Conservation (phyloP, 2,113 vertebrate species). For the Ictalurus furcatus region DNA sequence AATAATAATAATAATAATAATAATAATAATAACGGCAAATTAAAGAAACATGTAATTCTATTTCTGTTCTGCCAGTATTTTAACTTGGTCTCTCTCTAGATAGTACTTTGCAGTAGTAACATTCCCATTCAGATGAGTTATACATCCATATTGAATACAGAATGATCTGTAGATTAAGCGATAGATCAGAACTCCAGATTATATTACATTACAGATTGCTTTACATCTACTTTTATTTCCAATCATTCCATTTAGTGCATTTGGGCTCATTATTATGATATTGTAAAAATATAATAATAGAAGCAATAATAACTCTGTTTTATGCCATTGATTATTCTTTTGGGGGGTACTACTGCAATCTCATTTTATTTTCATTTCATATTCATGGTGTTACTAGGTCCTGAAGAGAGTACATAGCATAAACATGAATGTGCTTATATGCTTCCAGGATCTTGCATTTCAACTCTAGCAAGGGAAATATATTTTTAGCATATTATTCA, state of each 20-base stretch:
- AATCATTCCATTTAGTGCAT: not conserved
- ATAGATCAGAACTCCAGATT: not conserved
- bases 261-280: not conserved
- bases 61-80: not conserved
- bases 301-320: not conserved
- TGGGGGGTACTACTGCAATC: not conserved
- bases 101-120: not conserved
- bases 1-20: not conserved
- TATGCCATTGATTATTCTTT: not conserved
- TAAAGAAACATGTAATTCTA: not conserved
- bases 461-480: not conserved
- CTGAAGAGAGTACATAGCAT: not conserved
- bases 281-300: not conserved
- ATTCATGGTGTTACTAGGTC: not conserved
- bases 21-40: not conserved
- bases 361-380: conserved; percentile 4
- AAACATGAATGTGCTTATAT: not conserved
- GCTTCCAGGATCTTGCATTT: not conserved
- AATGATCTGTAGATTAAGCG: not conserved
- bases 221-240: not conserved
- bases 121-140: not conserved
- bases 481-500: not conserved
- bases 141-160: not conserved
- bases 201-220: not conserved
- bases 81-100: not conserved